Evolutionary conservation across 2,113 vertebrate genomes (phyloP), one percentile per base, ranked within the genome.

Genomic region (Progne subis): DNA sequence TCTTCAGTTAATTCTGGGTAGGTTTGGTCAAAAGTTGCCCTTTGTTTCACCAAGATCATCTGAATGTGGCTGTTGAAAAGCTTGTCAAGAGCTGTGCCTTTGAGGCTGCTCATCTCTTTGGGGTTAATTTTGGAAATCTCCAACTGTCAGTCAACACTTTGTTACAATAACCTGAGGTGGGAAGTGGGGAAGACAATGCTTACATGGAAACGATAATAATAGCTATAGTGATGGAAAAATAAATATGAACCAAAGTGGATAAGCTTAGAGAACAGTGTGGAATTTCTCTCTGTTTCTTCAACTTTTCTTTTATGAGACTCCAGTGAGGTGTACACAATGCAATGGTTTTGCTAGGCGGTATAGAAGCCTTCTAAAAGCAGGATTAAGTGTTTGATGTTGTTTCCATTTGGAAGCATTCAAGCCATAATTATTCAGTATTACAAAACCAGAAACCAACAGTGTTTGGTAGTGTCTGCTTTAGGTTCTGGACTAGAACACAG

Each of bases 321-420:
- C 25, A 60, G 47, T 68, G 86, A 91, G 47, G 19, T 29, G 12
- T 32, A 71, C 47, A 49, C 52, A 88, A 64, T n/a, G 43, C 52
- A 92, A 3, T 25, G n/a, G 25, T 43, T 94, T 79, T 82, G 13
- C 41, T 78, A 82, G 25, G 29, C 49, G 39, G 5, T 57, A 81
- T 28, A 88, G 52, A 77, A 83, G 34, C 13, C 25, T 71, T 78
- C 47, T 81, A 75, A 84, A 89, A 71, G 34, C 49, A 89, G 44
- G 31, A 81, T 52, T 59, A 81, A 59, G 56, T 71, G 41, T 68
- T 74, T 91, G 52, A 75, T 82, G n/a, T 75, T 94, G 28, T 91
- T 94, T 92, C 72, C 83, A 82, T 88, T 94, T 75, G 56, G 56
- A 90, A 75, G 60, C 94, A 91, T 78, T 84, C 34, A 84, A 82